Evolutionary conservation across 1,140 invertebrate species (phyloP), one percentile per base, ranked within the genome.

Genomic region (Diachasma alloeum): DNA sequence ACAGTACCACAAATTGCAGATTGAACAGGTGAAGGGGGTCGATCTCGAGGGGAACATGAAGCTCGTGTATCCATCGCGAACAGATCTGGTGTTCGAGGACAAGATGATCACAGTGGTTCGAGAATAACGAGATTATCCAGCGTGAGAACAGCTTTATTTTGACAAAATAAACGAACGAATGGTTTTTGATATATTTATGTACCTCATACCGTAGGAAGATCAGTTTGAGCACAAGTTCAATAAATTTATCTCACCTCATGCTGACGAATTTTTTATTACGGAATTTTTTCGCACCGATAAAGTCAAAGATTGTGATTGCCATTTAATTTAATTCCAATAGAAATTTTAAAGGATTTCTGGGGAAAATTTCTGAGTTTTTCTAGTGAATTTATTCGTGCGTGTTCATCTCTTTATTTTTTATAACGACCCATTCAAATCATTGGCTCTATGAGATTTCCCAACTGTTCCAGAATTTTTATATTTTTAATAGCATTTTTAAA

Each of bases 21-120:
- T 94, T 11, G 90, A 94, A 80, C 94, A 96, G 90, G 91, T 96
- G 0, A 93, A 92, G 88, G 89, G 95, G 24, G 91, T 94, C 10
- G 94, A 95, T 84, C 80, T 87, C 0, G 92, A 94, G 74, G 94
- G 93, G 8, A 92, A 93, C 74, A 83, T 96, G 78, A 94, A 93
- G 84, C 90, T 91, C 19, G 91, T 96, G 4, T 96, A 95, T 88
- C 95, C 95, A n/a, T 95, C 95, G 0, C 90, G 94, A 81, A 91
- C 91, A 9, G 95, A 96, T 88, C 90, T 95, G 26, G 85, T 88
- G 19, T 92, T 90, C 79, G 90, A 91, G 53, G 87, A 87, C 46
- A 81, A 83, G 48, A 79, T 82, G 44, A 86, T 90, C 59, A 85
- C 90, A 39, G 82, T 87, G 56, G 80, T 88, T n/a, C 71, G 87